A percentile compares a stretch with the other conserved stretches of the same genome.
Conservation (phyloP, 2,888 invertebrate species). For the Pachliopta kotzebuea region DNA sequence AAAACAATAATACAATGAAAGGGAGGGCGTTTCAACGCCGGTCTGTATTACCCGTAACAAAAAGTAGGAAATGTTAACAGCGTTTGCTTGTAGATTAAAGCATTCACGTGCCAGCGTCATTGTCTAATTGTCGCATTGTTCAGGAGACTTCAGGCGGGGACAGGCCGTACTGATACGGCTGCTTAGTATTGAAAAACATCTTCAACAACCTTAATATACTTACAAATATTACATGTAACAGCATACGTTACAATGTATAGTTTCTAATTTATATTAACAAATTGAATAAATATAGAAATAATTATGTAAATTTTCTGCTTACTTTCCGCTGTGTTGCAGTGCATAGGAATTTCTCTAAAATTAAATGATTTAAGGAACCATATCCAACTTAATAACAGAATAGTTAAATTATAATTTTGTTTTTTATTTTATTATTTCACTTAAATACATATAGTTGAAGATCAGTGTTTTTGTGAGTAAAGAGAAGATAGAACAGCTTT, state of each 20-base stretch:
- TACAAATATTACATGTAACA: constrained; percentile 1
- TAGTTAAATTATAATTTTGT: too few species aligned
- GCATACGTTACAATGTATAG: not conserved
- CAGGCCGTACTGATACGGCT: constrained; percentile 26
- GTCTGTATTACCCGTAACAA: constrained; percentile 36
- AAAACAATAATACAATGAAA: too few species aligned
- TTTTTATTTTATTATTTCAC: too few species aligned
- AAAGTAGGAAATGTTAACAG: constrained; percentile 49
- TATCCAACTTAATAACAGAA: too few species aligned
- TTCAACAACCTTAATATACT: constrained; percentile 6
- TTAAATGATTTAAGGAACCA: too few species aligned
- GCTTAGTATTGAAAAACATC: constrained; percentile 27
- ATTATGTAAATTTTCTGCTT: too few species aligned
- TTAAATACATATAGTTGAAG: too few species aligned
- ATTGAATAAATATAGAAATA: too few species aligned
- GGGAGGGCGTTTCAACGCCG: constrained; percentile 34
- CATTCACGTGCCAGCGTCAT: constrained; percentile 56
- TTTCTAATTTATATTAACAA: not conserved
- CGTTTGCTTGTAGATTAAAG: constrained; percentile 61
- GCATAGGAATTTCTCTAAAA: too few species aligned
- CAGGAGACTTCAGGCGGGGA: constrained; percentile 39
- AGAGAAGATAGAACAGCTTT: too few species aligned
- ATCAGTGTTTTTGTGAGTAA: too few species aligned
- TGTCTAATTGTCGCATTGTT: constrained; percentile 73
- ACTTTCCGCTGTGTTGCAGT: too few species aligned